Evolutionary conservation across 2,888 invertebrate genomes (phyloP), one percentile per base, ranked within the genome.

Genomic region (Linyphia triangularis): DNA sequence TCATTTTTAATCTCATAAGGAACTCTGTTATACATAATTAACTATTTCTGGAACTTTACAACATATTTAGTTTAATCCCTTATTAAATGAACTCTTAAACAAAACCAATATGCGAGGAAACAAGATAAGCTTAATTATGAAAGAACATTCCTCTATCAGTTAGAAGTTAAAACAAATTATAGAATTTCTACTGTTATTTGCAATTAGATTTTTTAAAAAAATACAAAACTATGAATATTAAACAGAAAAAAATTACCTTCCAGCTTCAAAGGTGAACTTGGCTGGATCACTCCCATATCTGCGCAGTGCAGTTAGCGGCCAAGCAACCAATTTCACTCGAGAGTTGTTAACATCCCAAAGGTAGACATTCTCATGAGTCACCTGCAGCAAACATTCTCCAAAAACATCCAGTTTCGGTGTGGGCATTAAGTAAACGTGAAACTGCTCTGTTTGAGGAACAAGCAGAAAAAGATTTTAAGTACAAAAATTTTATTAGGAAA

Each of bases 241-340:
- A n/a, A n/a, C n/a, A n/a, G n/a, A n/a, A n/a, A n/a, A 28, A 28
- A 78, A 85, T 84, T 37, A 91, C 91, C 91, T 91, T 40, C 92
- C 92, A 69, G 91, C 91, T 89, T 92, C 92, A 85, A 92, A 91
- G 13, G 91, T 92, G 79, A 92, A 92, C 67, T 92, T 91, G 57
- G 90, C 88, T 3, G 90, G 88, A 89, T 92, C 92, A 89, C 91
- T 90, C 61, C 91, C 91, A 89, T 92, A 92, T 83, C 91, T 84
- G 22, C 92, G 89, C 19, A 92, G 89, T 5, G 91, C 89, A 28
- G 91, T 91, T 24, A 92, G 90, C 22, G 92, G 91, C 92, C 92
- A 92, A 26, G 91, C 91, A 33, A 91, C 91, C 40, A 92, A 85
- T 51, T 90, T 90, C 59, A 90, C 77, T 63, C 89, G 85, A 26